phyloP scores from a whole-genome alignment of 2,888 invertebrate genomes.

The Lypha dubia region DNA sequence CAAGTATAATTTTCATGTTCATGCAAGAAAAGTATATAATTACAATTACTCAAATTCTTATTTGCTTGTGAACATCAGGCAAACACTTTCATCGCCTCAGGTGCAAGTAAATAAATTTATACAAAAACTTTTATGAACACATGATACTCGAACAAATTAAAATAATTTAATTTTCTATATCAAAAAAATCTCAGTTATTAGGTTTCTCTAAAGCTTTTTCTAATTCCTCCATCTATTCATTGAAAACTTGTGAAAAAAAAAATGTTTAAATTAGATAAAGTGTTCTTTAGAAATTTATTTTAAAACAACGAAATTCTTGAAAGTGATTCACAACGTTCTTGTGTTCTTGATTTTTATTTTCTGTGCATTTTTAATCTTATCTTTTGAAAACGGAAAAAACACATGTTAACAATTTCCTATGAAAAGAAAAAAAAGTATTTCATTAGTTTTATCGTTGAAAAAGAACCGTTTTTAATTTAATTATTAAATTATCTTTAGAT shows the following conservation, averaged over 20 bases:
- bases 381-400: neutral
- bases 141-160: no score
- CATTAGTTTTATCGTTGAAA: neutral
- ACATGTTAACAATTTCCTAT: slow-evolving; percentile 11
- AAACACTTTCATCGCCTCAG: neutral
- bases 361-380: slow-evolving; percentile 43
- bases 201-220: no score
- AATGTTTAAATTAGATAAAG: neutral
- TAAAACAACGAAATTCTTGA: slow-evolving; percentile 1
- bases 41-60: neutral
- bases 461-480: slow-evolving; percentile 31
- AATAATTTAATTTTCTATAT: no score
- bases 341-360: neutral
- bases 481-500: slow-evolving; percentile 43
- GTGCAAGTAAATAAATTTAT: slow-evolving; percentile 18
- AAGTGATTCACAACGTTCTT: slow-evolving; percentile 9
- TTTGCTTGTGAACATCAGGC: neutral
- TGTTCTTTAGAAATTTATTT: neutral
- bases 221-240: no score
- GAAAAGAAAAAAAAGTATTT: neutral
- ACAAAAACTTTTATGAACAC: neutral
- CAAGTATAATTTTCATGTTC: neutral
- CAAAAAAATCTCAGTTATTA: no score
- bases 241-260: no score
- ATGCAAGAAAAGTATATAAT: neutral